These are phyloP conservation scores for Zeugodacus cucurbitae DNA, from an alignment of 1,140 invertebrate genomes.

Conservation along the genomic window DNA sequence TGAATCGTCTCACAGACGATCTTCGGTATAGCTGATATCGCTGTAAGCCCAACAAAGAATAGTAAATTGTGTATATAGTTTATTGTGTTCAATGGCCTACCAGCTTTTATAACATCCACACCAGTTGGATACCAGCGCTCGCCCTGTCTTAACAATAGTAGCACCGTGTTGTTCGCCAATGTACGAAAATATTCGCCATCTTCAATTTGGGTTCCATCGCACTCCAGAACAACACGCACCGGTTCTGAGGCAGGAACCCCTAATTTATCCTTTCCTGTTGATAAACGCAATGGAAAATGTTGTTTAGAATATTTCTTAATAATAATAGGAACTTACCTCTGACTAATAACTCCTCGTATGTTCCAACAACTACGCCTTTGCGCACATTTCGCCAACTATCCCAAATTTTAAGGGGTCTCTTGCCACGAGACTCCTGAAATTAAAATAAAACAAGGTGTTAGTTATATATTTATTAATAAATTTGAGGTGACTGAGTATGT, in stretches of 20 bases:
- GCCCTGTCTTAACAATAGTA: slow-evolving; percentile 85
- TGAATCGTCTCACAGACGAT: slow-evolving; percentile 97
- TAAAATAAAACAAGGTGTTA: background rate
- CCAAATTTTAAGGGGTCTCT: slow-evolving; percentile 98
- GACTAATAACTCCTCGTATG: slow-evolving; percentile 89
- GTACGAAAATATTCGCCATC: slow-evolving; percentile 94
- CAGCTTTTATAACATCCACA: slow-evolving; percentile 91
- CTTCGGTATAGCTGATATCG: slow-evolving; percentile 93
- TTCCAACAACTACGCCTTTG: slow-evolving; percentile 92
- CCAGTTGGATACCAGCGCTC: slow-evolving; percentile 92
- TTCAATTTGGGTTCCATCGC: slow-evolving; percentile 94
- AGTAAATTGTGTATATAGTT: background rate
- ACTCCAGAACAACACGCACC: slow-evolving; percentile 88
- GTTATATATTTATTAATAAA: background rate
- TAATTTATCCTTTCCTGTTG: slow-evolving; percentile 87
- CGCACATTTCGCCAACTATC: slow-evolving; percentile 92
- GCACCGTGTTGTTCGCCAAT: slow-evolving; percentile 88
- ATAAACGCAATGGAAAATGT: slow-evolving; percentile 43
- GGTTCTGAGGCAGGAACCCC: slow-evolving; percentile 84
- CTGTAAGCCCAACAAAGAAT: slow-evolving; percentile 67
- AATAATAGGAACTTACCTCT: slow-evolving; percentile 73
- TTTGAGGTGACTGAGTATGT: too few relatives aligned
- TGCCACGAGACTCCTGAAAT: slow-evolving; percentile 88
- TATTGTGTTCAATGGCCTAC: slow-evolving; percentile 68
- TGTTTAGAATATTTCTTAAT: background rate